phyloP scores from a whole-genome alignment of 2,113 vertebrate genomes.

The Crypturellus undulatus region DNA sequence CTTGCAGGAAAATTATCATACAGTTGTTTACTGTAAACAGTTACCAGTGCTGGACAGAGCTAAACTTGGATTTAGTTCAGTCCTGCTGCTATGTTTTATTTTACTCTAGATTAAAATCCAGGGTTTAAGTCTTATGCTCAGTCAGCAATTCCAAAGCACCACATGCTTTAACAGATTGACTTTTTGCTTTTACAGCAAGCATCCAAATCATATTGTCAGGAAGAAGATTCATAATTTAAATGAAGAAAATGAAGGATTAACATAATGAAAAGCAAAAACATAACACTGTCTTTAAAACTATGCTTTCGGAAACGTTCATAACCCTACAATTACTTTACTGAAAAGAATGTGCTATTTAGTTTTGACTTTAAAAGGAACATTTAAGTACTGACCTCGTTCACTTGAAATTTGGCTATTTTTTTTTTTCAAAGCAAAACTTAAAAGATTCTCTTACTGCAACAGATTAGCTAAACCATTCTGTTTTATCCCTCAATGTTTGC shows the following conservation, averaged over 20 bases:
- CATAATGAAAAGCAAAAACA: conserved; percentile 32
- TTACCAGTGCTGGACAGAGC: neutral
- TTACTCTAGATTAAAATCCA: conserved; percentile 1
- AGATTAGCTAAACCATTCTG: neutral
- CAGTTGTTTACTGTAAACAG: neutral
- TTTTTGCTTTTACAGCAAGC: neutral
- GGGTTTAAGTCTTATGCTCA: neutral
- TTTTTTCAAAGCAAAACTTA: neutral
- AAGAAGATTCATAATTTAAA: conserved; percentile 6
- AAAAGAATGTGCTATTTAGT: neutral
- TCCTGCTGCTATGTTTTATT: neutral
- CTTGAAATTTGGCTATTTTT: neutral
- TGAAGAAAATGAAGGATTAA: conserved; percentile 31
- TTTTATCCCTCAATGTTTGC: neutral
- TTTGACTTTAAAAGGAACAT: neutral
- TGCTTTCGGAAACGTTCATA: neutral
- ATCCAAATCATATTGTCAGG: neutral
- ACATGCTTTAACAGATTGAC: neutral
- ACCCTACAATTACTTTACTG: neutral
- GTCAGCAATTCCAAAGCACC: neutral
- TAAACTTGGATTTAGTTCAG: neutral
- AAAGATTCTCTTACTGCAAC: neutral
- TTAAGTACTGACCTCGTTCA: neutral
- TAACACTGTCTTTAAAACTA: neutral
- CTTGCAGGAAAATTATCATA: neutral